Conservation (phyloP, 2,113 vertebrate species). For the Pachypanchax playfairii region DNA sequence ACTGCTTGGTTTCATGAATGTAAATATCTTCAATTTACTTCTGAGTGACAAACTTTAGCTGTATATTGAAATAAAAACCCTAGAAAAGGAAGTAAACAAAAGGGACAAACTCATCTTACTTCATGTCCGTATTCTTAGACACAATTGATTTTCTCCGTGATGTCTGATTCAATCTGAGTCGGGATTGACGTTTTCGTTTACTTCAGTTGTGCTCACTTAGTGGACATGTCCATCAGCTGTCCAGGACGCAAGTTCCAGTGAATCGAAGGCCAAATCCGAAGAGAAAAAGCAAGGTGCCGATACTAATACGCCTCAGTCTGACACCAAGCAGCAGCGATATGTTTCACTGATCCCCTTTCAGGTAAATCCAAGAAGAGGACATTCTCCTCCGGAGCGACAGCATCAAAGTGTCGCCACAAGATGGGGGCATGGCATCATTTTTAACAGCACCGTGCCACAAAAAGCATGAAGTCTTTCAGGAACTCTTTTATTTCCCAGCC, state of each 20-base stretch:
- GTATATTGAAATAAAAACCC: neutral
- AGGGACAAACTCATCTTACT: slow-evolving; percentile 10
- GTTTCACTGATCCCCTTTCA: too few relatives aligned
- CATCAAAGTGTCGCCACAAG: slow-evolving; percentile 35
- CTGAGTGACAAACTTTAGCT: too few relatives aligned
- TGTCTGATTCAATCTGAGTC: slow-evolving; percentile 28
- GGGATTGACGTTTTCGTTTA: slow-evolving; percentile 57
- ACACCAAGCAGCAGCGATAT: slow-evolving; percentile 15
- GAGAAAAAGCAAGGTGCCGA: slow-evolving; percentile 2
- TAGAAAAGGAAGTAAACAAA: slow-evolving; percentile 4
- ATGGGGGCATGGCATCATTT: slow-evolving; percentile 61
- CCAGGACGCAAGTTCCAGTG: slow-evolving; percentile 18
- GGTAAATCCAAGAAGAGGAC: neutral
- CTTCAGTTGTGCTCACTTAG: slow-evolving; percentile 50
- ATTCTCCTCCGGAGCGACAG: neutral
- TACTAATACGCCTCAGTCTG: slow-evolving; percentile 3
- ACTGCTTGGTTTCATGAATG: too few relatives aligned
- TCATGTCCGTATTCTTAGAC: neutral
- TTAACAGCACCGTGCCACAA: neutral
- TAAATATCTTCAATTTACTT: too few relatives aligned
- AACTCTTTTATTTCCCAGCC: neutral
- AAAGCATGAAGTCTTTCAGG: neutral
- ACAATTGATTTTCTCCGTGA: slow-evolving; percentile 28
- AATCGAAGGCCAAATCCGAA: slow-evolving; percentile 14
- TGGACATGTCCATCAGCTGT: slow-evolving; percentile 51